Base-by-base conservation (phyloP, 2,888 invertebrate genomes). In the Drosophila putrida region DNA sequence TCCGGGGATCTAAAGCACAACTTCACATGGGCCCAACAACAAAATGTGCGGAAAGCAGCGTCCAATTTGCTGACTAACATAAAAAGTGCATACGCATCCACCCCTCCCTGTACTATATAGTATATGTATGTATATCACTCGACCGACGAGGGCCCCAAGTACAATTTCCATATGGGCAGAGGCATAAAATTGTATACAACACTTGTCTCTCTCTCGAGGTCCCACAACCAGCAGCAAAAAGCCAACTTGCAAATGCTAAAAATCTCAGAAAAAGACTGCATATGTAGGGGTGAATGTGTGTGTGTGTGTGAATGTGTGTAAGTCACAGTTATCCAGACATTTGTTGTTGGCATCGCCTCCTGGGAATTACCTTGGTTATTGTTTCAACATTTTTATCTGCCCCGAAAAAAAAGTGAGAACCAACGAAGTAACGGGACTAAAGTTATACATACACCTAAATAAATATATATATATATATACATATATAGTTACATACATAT, bases 311-410 rank as follows among this genome's bases (percentile, higher is more conserved):
- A 20, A 20, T 20, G 20, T 20, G 20, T 59, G 58, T 50, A 57
- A 58, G 60, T 47, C 58, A 58, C 38, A 61, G 72, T 66, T 68
- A 70, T 84, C 58, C 78, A 49, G 84, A 64, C 66, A 83, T 73
- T 81, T 81, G n/a, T 49, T 65, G 58, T 65, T 55, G 53, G 71
- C 80, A 67, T 63, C 49, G 68, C 63, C 82, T 78, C 75, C 68
- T 64, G 80, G 78, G 80, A 84, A 80, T 78, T 71, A 78, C 85
- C 82, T 74, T 81, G 81, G 81, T 81, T 80, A 80, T 81, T 81
- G 82, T 80, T 80, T 78, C 85, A 80, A 84, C 85, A 84, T 81
- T 84, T 80, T 81, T 81, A 84, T 84, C 82, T 74, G 70, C 50
- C 68, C 67, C 67, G 73, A 20, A 69, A 70, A 70, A 67, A 20